A percentile compares a stretch with the other conserved stretches of the same genome.
Conservation (phyloP, 2,113 vertebrate genomes). For the Aspidoscelis tigris region DNA sequence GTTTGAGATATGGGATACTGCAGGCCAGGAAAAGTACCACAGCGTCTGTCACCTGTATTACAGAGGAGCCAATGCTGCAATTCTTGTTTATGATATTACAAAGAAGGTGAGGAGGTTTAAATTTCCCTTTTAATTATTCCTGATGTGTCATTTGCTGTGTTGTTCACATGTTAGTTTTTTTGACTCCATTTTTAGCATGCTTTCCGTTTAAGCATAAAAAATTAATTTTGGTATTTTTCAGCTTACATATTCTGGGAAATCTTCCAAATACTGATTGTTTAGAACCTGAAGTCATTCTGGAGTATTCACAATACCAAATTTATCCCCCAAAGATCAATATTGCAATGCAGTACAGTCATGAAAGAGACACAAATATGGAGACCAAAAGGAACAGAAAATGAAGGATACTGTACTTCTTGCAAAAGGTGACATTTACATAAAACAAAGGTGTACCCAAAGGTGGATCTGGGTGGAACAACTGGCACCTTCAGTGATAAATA, state of each 20-base stretch:
- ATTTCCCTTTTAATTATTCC: not conserved
- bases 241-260: not conserved
- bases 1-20: conserved; percentile 87
- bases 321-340: not conserved
- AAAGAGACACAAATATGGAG: no score
- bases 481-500: no score
- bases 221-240: not conserved
- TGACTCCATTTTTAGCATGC: not conserved
- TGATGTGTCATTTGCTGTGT: not conserved
- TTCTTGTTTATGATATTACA: conserved; percentile 82
- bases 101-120: conserved; percentile 69
- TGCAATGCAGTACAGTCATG: not conserved
- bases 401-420: no score
- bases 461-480: no score
- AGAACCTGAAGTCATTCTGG: not conserved
- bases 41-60: conserved; percentile 84
- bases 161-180: not conserved
- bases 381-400: no score
- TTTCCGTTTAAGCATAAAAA: not conserved
- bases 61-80: conserved; percentile 71
- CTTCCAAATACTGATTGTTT: not conserved
- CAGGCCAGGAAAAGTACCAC: conserved; percentile 86
- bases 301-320: not conserved
- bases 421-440: no score
- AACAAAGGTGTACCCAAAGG: no score